A percentile compares a stretch with the other conserved stretches of the same genome.
Conservation (phyloP, 2,888 invertebrate genomes). For the Andrena dorsata region DNA sequence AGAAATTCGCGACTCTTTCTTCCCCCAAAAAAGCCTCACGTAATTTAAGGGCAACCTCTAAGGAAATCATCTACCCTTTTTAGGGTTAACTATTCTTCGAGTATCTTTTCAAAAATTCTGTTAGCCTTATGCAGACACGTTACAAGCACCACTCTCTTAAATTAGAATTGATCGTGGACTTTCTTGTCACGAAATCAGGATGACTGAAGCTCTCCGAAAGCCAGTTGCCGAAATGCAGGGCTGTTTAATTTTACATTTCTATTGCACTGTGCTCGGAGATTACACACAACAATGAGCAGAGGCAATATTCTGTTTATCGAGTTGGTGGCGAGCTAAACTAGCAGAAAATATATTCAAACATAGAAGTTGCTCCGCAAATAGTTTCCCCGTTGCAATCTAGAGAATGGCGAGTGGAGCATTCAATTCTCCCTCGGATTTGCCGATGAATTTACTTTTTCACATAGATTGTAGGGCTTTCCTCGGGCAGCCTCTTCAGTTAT, state of each 20-base stretch:
- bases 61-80: too few species aligned
- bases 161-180: too few species aligned
- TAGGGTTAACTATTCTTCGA: too few species aligned
- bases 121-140: too few species aligned
- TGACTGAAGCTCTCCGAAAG: too few species aligned
- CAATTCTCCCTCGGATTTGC: neutral
- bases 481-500: neutral
- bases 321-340: neutral
- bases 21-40: too few species aligned
- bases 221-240: too few species aligned
- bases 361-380: constrained; percentile 8
- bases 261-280: neutral
- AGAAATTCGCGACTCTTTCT: too few species aligned
- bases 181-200: too few species aligned
- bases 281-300: neutral
- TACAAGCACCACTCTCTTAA: too few species aligned
- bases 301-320: neutral
- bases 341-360: constrained; percentile 3
- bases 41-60: too few species aligned
- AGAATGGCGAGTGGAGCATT: neutral
- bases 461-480: neutral
- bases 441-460: neutral
- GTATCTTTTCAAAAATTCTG: too few species aligned
- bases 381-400: neutral
- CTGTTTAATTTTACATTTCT: neutral